These are phyloP conservation scores for Caenorhabditis sinica DNA, from an alignment of 2,888 invertebrate genomes.

Conservation along the genomic window DNA sequence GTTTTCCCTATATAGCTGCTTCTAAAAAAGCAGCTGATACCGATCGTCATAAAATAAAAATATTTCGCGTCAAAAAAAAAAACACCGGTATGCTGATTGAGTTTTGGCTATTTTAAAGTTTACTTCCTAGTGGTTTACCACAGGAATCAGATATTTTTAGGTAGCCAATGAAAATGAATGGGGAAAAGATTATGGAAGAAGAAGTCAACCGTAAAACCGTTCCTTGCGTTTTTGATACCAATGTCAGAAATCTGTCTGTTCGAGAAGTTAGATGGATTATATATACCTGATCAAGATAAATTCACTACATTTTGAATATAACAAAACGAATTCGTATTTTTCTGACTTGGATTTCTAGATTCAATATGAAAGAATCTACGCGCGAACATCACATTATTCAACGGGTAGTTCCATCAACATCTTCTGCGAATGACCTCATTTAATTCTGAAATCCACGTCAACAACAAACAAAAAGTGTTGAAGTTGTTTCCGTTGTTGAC, in stretches of 20 bases:
- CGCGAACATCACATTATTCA: constrained; percentile 40
- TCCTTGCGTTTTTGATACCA: too few relatives aligned
- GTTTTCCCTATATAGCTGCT: constrained; percentile 13
- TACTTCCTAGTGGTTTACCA: neutral
- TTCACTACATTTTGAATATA: constrained; percentile 8
- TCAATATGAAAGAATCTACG: constrained; percentile 18
- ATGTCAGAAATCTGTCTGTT: too few relatives aligned
- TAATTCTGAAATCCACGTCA: constrained; percentile 35
- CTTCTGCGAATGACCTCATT: constrained; percentile 36
- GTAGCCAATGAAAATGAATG: neutral
- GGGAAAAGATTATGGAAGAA: neutral
- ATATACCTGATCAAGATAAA: constrained; percentile 21
- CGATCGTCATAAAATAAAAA: constrained; percentile 24
- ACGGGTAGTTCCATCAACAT: constrained; percentile 8
- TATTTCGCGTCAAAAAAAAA: neutral
- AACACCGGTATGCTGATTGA: neutral
- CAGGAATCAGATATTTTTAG: neutral
- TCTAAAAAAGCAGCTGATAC: constrained; percentile 23
- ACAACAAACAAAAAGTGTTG: constrained; percentile 40
- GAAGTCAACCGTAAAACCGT: too few relatives aligned
- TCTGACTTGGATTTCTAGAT: constrained; percentile 12
- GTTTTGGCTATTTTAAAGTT: constrained; percentile 11
- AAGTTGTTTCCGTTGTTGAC: constrained; percentile 11
- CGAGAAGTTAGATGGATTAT: neutral
- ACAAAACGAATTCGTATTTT: constrained; percentile 2